Conservation (phyloP, 2,113 vertebrate genomes). For the Passer montanus region DNA sequence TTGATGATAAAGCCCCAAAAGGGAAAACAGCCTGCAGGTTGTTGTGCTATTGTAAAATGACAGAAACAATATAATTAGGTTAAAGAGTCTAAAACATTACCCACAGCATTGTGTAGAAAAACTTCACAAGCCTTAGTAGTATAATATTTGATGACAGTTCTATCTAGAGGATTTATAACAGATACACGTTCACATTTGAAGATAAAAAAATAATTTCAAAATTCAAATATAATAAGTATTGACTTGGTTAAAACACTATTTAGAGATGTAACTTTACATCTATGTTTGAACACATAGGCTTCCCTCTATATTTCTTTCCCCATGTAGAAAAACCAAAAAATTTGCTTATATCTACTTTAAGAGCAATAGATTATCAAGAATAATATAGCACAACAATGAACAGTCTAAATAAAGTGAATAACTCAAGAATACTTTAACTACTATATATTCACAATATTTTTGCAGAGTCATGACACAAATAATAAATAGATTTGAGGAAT, state of each 20-base stretch:
- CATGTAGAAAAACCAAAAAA: not conserved
- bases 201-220: not conserved
- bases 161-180: not conserved
- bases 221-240: not conserved
- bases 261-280: not conserved
- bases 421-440: not conserved
- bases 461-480: not conserved
- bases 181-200: not conserved
- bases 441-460: not conserved
- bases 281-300: not conserved
- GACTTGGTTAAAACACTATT: not conserved
- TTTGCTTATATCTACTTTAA: not conserved
- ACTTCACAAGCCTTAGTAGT: not conserved
- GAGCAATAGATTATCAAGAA: not conserved
- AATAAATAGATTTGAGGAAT: not conserved
- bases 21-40: not conserved
- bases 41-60: not conserved
- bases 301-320: not conserved
- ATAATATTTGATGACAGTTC: not conserved
- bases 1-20: not conserved
- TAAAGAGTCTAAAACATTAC: not conserved
- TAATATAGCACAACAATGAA: not conserved
- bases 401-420: not conserved
- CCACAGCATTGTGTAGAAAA: not conserved
- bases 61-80: not conserved